Evolutionary conservation across 2,888 invertebrate species (phyloP), one percentile per base, ranked within the genome.

Genomic region (Cancer borealis): DNA sequence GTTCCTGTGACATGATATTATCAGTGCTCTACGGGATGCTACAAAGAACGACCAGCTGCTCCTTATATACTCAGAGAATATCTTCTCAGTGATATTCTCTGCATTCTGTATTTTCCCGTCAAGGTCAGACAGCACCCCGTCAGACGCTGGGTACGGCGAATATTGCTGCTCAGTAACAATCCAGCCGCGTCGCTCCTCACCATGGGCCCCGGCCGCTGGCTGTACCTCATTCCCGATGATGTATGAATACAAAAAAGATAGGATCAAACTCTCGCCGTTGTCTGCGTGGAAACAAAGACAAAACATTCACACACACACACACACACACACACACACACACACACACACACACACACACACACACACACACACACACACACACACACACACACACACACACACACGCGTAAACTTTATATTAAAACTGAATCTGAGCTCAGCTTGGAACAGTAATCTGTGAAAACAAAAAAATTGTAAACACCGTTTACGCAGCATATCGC

Each of bases 121-220:
- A 84, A 84, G 84, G 84, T 84, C 84, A 84, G 84, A 84, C 84
- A 84, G 2, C 84, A 84, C 8, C 39, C 39, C 84, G 39, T 84
- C 84, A 39, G 39, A 84, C 39, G 84, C 30, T 39, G 84, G 84
- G 84, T 84, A 84, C 84, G 84, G 39, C 84, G 39, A 84, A 39
- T 84, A 84, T 84, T 84, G 39, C 84, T 84, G 84, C 84, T 39
- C 84, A 84, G 84, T 39, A 84, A 84, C 84, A 84, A n/a, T 39
- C 84, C 39, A 39, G 30, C 39, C 84, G 84, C 39, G 39, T 39
- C 84, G 84, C 84, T 30, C 84, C 84, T 84, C 84, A 39, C 84
- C 84, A 39, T 84, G 30, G 39, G 39, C 14, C 84, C 84, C 39
- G 14, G 30, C 84, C 84, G 39, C 39, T 39, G 84, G 39, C 84